Percentiles rank a stretch among this genome's conserved stretches.
Conservation (phyloP, 2,888 invertebrate species). For the Synergus gifuensis region DNA sequence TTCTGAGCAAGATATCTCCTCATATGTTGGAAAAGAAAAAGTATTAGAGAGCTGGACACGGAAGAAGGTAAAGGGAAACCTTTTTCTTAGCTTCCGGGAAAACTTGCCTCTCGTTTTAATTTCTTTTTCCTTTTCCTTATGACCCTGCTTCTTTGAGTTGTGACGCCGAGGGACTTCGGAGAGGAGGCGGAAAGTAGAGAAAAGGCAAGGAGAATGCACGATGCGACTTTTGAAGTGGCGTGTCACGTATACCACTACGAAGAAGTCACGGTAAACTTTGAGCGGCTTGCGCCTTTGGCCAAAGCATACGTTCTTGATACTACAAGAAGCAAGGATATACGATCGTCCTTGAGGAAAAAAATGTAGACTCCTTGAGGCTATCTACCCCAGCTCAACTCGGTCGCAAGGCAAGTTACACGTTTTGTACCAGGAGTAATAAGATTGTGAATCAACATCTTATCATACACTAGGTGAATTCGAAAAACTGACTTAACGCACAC, state of each 20-base stretch:
- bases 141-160: slow-evolving; percentile 47
- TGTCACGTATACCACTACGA: slow-evolving; percentile 62
- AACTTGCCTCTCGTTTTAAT: slow-evolving; percentile 72
- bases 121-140: slow-evolving; percentile 66
- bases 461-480: no score
- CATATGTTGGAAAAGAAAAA: slow-evolving; percentile 45
- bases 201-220: slow-evolving; percentile 45
- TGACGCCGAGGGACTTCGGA: slow-evolving; percentile 14
- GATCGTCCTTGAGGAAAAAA: slow-evolving; percentile 49
- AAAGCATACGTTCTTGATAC: slow-evolving; percentile 56
- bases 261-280: slow-evolving; percentile 62
- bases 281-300: slow-evolving; percentile 53
- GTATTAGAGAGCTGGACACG: slow-evolving; percentile 21
- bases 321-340: slow-evolving; percentile 54
- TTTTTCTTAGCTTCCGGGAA: slow-evolving; percentile 47
- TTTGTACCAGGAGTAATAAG: slow-evolving; percentile 43
- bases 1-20: slow-evolving; percentile 59
- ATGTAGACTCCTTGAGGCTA: slow-evolving; percentile 49
- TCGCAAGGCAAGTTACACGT: slow-evolving; percentile 33
- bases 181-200: slow-evolving; percentile 35
- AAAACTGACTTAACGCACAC: no score
- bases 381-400: not conserved
- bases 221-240: slow-evolving; percentile 55
- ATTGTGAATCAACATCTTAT: slow-evolving; percentile 51
- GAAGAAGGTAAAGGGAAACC: slow-evolving; percentile 49